Evolutionary conservation across 2,113 vertebrate species (phyloP).

Genomic region (Myiopsitta monachus): DNA sequence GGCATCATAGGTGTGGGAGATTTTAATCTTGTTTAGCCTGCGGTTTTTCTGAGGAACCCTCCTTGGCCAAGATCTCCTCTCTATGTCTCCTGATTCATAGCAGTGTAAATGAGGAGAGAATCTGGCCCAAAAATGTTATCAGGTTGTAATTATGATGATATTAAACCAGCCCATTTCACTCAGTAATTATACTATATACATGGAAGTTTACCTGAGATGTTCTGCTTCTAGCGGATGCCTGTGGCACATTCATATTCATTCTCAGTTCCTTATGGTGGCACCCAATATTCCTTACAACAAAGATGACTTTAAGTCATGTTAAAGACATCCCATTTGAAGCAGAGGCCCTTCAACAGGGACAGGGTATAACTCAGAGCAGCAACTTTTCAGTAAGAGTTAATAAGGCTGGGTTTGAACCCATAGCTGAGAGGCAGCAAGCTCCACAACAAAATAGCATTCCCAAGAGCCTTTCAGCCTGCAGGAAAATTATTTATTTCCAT

Average conservation of each 20-base stretch:
- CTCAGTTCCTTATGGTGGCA: not conserved
- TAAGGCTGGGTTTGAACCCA: not conserved
- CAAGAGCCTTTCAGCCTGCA: not conserved
- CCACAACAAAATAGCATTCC: not conserved
- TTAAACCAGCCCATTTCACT: not conserved
- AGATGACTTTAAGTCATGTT: not conserved
- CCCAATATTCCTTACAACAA: not conserved
- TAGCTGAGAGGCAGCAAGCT: not conserved
- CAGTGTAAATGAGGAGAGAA: conserved; percentile 13
- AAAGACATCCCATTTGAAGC: not conserved
- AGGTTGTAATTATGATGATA: not conserved
- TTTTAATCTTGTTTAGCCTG: conserved; percentile 48
- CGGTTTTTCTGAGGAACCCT: conserved; percentile 38
- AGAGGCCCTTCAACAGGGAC: not conserved
- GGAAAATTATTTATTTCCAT: not conserved
- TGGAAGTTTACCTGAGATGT: not conserved
- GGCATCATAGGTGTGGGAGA: conserved; percentile 30
- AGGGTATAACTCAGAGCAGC: not conserved
- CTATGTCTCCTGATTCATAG: conserved; percentile 11
- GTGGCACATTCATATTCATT: not conserved
- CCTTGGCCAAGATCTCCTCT: conserved; percentile 33
- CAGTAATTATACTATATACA: not conserved
- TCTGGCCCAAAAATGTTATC: conserved; percentile 43
- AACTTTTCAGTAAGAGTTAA: not conserved
- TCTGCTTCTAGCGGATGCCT: not conserved